phyloP scores from a whole-genome alignment of 2,888 invertebrate genomes.

The Synanthedon andrenaeformis region DNA sequence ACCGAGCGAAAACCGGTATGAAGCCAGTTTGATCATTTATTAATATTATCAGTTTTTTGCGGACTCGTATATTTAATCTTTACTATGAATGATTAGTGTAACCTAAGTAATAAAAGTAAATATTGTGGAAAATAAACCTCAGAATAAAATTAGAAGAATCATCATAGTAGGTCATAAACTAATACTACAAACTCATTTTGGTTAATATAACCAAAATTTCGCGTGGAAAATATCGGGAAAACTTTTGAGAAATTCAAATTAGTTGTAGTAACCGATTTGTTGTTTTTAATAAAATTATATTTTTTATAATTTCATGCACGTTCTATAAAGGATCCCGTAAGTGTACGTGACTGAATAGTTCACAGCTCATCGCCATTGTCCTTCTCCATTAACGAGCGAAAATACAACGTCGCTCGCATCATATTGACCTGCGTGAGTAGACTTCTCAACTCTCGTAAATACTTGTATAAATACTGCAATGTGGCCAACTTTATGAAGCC shows the following conservation, averaged over 20 bases:
- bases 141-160: no score
- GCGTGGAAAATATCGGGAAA: no score
- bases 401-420: constrained; percentile 18
- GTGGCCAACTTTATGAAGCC: constrained; percentile 28
- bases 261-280: no score
- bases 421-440: constrained; percentile 32
- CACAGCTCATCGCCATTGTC: constrained; percentile 22
- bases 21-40: constrained; percentile 40
- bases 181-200: no score
- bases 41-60: constrained; percentile 4
- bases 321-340: constrained; percentile 21
- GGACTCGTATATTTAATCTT: neutral
- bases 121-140: no score
- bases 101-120: no score
- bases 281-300: neutral
- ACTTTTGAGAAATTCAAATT: no score
- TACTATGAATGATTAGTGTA: neutral
- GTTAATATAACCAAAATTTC: no score
- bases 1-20: constrained; percentile 47
- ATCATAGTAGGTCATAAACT: no score
- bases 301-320: constrained; percentile 11
- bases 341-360: constrained; percentile 27
- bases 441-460: constrained; percentile 21
- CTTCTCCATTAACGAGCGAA: constrained; percentile 25
- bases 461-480: constrained; percentile 14